These are phyloP conservation scores for Schizopygopsis pylzovi DNA, from an alignment of 2,797 vertebrate genomes.

Conservation along the genomic window DNA sequence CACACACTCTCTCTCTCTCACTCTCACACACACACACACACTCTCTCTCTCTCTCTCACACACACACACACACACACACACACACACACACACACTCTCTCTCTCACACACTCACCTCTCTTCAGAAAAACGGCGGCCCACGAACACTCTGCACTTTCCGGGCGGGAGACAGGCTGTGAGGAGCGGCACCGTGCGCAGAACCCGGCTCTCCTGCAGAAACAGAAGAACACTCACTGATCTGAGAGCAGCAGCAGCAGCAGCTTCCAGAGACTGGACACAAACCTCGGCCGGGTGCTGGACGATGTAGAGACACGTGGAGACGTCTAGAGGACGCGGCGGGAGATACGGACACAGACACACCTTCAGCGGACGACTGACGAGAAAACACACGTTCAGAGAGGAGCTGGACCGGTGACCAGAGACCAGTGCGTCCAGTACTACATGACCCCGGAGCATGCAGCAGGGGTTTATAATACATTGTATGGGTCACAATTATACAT, in stretches of 20 bases:
- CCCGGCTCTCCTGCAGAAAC: conserved; percentile 83
- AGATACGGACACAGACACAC: conserved; percentile 98
- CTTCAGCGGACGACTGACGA: conserved; percentile 90
- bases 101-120: conserved; percentile 80
- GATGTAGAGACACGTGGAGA: conserved; percentile 92
- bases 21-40: too few relatives aligned
- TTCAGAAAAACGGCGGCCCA: conserved; percentile 92
- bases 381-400: neutral
- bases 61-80: too few relatives aligned
- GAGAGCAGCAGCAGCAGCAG: neutral
- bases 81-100: too few relatives aligned
- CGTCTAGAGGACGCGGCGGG: conserved; percentile 84
- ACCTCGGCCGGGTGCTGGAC: conserved; percentile 99
- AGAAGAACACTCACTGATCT: conserved; percentile 2
- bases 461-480: too few relatives aligned
- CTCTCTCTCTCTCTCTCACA: too few relatives aligned
- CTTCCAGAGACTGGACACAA: conserved; percentile 59
- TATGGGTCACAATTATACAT: too few relatives aligned
- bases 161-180: conserved; percentile 90
- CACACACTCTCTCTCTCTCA: too few relatives aligned
- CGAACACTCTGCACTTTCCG: conserved; percentile 89
- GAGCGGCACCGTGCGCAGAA: conserved; percentile 93
- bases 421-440: too few relatives aligned
- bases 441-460: too few relatives aligned
- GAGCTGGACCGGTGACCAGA: neutral